Evolutionary conservation across 2,888 invertebrate genomes (phyloP).

Genomic region (Campopleginae sp.): DNA sequence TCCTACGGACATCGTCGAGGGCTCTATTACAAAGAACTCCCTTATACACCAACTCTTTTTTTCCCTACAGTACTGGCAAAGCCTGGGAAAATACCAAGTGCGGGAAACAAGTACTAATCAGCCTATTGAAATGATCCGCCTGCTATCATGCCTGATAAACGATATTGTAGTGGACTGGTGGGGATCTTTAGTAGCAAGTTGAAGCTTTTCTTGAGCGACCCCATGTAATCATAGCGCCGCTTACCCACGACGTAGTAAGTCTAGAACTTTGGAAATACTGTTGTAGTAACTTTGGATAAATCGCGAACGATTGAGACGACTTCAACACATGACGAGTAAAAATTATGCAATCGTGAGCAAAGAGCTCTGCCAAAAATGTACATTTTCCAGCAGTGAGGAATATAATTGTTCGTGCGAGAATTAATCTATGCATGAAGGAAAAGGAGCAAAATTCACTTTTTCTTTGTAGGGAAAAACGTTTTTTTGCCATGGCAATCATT

Average conservation of each 20-base stretch:
- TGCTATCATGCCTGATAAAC: constrained; percentile 8
- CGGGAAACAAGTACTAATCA: constrained; percentile 40
- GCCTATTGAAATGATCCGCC: constrained; percentile 38
- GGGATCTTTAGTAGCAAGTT: background rate
- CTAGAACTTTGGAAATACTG: background rate
- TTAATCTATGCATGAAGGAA: background rate
- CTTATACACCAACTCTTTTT: background rate
- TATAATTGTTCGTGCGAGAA: background rate
- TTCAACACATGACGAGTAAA: background rate
- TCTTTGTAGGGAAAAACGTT: background rate
- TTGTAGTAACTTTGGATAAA: too few species aligned
- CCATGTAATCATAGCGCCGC: background rate
- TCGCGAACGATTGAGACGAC: background rate
- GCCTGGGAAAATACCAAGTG: constrained; percentile 48
- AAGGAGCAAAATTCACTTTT: background rate
- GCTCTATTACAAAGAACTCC: background rate
- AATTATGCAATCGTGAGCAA: background rate
- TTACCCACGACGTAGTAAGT: background rate
- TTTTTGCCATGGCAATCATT: constrained; percentile 17
- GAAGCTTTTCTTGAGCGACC: background rate
- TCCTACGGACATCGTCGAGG: constrained; percentile 9
- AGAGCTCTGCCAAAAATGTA: background rate
- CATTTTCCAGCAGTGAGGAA: background rate
- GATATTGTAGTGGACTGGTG: background rate
- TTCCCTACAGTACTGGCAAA: background rate